Conservation (phyloP, 1,140 invertebrate genomes). For the Drusus annulatus region DNA sequence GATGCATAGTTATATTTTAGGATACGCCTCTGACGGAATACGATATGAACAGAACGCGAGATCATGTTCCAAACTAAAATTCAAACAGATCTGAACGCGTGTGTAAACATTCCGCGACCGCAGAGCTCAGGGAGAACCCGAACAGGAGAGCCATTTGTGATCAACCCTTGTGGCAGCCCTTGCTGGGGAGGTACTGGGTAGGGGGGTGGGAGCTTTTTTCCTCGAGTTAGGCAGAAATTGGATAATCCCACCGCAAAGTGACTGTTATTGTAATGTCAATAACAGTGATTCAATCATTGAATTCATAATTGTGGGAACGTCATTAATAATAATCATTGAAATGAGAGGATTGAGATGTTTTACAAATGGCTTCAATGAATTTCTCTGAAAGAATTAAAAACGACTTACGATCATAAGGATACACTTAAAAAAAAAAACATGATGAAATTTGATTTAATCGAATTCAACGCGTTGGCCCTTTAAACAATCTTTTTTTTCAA, state of each 20-base stretch:
- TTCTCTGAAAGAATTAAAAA: too few relatives aligned
- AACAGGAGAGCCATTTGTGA: neutral
- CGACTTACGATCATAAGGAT: too few relatives aligned
- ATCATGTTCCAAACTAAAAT: conserved; percentile 3
- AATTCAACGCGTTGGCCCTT: too few relatives aligned
- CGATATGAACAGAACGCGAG: neutral
- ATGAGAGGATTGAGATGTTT: neutral
- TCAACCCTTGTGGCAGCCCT: neutral
- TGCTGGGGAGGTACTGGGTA: neutral
- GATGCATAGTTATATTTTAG: too few relatives aligned
- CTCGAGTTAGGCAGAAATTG: conserved; percentile 1
- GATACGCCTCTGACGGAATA: neutral
- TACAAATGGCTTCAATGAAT: too few relatives aligned
- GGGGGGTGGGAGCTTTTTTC: neutral
- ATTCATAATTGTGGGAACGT: conserved; percentile 4
- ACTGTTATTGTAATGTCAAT: conserved; percentile 23
- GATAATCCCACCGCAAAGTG: conserved; percentile 12
- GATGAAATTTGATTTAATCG: too few relatives aligned
- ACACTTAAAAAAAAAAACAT: too few relatives aligned
- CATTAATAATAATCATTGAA: neutral
- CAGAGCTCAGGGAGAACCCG: neutral
- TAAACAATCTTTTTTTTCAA: too few relatives aligned
- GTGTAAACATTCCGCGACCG: conserved; percentile 9
- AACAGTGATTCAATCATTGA: conserved; percentile 14
- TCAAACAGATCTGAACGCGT: conserved; percentile 7